phyloP scores from a whole-genome alignment of 2,888 invertebrate species.

The Epirrhoe tristata region DNA sequence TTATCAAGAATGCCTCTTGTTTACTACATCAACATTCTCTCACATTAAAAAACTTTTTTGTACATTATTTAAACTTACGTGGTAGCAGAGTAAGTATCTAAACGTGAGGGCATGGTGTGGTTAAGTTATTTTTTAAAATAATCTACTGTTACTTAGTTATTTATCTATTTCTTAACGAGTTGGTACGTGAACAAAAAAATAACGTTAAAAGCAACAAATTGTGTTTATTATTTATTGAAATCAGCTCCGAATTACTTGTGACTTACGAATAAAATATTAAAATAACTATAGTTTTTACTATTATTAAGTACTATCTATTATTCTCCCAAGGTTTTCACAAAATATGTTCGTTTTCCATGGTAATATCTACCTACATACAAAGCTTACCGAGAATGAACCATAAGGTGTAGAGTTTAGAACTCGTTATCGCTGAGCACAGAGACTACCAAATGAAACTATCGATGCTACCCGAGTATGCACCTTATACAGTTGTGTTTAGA shows the following conservation, averaged over 20 bases:
- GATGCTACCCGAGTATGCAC: neutral
- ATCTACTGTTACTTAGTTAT: neutral
- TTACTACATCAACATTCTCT: too few species aligned
- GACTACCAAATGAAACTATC: too few species aligned
- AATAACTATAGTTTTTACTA: neutral
- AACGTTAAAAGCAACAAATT: constrained; percentile 4
- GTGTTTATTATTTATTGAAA: constrained; percentile 41
- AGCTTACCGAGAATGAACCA: too few species aligned
- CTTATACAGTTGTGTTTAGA: constrained; percentile 51
- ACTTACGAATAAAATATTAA: constrained; percentile 40
- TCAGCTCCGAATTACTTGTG: constrained; percentile 35
- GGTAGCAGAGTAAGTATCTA: neutral
- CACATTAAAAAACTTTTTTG: too few species aligned
- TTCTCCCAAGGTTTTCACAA: too few species aligned
- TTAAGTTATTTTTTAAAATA: neutral
- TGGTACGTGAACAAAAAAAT: constrained; percentile 6
- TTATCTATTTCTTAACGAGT: neutral
- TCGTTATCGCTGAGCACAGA: too few species aligned
- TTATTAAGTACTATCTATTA: too few species aligned
- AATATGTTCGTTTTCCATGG: too few species aligned
- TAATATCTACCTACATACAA: too few species aligned
- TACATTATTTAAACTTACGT: too few species aligned
- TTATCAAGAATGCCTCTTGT: neutral
- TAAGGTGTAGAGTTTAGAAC: too few species aligned
- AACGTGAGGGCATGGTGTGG: neutral